phyloP scores from a whole-genome alignment of 2,888 invertebrate genomes.

The Euproctis similis region DNA sequence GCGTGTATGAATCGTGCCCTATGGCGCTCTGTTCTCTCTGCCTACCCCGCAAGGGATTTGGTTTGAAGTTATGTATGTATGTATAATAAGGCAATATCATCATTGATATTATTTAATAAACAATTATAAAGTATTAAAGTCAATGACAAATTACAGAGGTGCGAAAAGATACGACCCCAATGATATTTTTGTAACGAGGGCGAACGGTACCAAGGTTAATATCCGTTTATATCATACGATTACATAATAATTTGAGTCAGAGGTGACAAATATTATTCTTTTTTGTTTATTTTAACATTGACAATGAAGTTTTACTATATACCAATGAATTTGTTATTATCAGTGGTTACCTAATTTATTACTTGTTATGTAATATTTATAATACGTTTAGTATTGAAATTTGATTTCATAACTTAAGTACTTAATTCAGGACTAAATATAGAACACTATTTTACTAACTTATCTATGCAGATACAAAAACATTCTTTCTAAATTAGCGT shows the following conservation, averaged over 20 bases:
- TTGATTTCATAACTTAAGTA: no score
- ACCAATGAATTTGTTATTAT: not conserved
- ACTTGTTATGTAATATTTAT: no score
- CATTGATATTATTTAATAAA: slow-evolving; percentile 23
- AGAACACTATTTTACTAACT: no score
- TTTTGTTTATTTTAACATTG: slow-evolving; percentile 4
- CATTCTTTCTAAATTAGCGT: no score
- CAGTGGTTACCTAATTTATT: not conserved
- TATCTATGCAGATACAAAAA: no score
- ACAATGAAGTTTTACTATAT: not conserved
- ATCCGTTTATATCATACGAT: no score
- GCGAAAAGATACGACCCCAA: slow-evolving; percentile 32
- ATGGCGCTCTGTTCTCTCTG: no score
- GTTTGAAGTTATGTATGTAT: no score
- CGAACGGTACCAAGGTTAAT: slow-evolving; percentile 34
- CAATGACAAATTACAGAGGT: slow-evolving; percentile 23
- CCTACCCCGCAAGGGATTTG: no score
- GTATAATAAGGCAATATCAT: no score
- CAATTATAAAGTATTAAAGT: slow-evolving; percentile 18
- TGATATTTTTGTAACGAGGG: slow-evolving; percentile 15
- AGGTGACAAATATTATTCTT: slow-evolving; percentile 19
- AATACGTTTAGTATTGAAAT: not conserved
- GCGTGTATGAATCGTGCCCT: no score
- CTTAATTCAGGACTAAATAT: no score
- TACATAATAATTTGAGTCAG: slow-evolving; percentile 38